These are phyloP conservation scores for Cryptotis parvus DNA, from an alignment of 2,113 vertebrate species.

Conservation along the genomic window DNA sequence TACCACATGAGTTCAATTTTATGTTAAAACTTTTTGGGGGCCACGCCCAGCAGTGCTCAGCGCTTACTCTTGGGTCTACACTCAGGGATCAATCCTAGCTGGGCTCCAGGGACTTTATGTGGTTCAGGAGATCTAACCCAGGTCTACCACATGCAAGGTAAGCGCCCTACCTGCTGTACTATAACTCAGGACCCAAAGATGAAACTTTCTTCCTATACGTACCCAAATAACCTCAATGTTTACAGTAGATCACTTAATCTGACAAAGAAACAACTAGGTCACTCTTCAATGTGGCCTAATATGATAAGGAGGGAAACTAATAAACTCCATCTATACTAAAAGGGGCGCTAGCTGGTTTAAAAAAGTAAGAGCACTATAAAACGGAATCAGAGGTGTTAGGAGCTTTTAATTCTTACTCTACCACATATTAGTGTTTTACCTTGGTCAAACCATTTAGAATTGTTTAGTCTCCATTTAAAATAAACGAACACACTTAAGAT, in stretches of 20 bases:
- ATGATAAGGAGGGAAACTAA: slow-evolving; percentile 20
- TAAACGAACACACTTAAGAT: neutral
- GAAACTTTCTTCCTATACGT: neutral
- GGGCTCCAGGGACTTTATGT: no score
- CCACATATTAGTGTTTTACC: neutral
- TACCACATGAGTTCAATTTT: slow-evolving; percentile 7
- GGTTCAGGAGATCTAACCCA: no score
- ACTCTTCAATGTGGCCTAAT: neutral
- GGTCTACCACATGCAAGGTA: no score
- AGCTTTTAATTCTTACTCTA: slow-evolving; percentile 4
- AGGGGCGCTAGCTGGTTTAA: neutral
- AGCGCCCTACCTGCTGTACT: no score
- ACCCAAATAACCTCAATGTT: slow-evolving; percentile 41
- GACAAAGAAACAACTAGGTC: slow-evolving; percentile 48
- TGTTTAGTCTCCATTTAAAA: neutral
- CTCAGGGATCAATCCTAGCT: no score
- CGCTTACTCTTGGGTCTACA: no score
- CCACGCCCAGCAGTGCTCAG: no score
- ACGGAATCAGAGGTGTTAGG: neutral
- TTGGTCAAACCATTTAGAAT: slow-evolving; percentile 18
- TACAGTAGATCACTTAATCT: slow-evolving; percentile 35
- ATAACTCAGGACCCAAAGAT: no score
- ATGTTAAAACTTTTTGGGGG: slow-evolving; percentile 4
- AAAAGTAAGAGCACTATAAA: neutral
- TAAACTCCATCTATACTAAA: neutral